Conservation (phyloP, 2,888 invertebrate genomes). For the Ormyrus thymus region DNA sequence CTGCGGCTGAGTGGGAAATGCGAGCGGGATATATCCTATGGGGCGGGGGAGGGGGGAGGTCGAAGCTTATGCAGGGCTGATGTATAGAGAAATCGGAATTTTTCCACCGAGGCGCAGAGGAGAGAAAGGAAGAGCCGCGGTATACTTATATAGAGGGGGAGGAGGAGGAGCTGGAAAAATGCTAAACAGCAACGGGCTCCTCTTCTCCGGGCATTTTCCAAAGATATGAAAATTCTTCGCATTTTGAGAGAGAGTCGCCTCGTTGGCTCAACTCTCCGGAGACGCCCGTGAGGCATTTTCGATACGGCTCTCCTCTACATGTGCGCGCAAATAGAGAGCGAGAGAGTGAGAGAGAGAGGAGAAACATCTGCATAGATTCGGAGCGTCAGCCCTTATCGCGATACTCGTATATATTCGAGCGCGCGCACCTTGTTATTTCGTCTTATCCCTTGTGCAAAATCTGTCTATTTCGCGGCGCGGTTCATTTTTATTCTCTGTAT, state of each 20-base stretch:
- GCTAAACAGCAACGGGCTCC: slow-evolving; percentile 6
- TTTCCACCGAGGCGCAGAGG: not conserved
- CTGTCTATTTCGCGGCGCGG: slow-evolving; percentile 5
- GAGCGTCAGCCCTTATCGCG: slow-evolving; percentile 35
- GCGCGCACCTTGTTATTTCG: slow-evolving; percentile 28
- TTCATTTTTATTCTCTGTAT: slow-evolving; percentile 17
- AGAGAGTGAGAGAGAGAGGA: not conserved
- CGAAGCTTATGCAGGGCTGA: not conserved
- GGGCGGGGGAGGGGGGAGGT: not conserved
- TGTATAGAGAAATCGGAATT: slow-evolving; percentile 25
- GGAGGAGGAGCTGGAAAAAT: slow-evolving; percentile 21
- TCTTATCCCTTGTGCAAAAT: slow-evolving; percentile 5
- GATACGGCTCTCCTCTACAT: not conserved
- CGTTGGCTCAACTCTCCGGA: slow-evolving; percentile 10
- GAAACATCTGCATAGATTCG: slow-evolving; percentile 25
- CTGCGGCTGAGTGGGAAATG: slow-evolving; percentile 22
- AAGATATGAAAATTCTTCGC: slow-evolving; percentile 69
- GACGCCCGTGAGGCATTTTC: slow-evolving; percentile 28
- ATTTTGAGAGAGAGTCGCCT: slow-evolving; percentile 16
- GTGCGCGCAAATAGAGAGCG: not conserved
- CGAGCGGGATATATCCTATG: not conserved
- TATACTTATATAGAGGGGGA: not conserved
- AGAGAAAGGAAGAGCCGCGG: not conserved
- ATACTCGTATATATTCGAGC: slow-evolving; percentile 62
- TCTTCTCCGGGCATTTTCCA: slow-evolving; percentile 12